A percentile compares a stretch with the other conserved stretches of the same genome.
Conservation (phyloP, 2,888 invertebrate species). For the Malachius bipustulatus region DNA sequence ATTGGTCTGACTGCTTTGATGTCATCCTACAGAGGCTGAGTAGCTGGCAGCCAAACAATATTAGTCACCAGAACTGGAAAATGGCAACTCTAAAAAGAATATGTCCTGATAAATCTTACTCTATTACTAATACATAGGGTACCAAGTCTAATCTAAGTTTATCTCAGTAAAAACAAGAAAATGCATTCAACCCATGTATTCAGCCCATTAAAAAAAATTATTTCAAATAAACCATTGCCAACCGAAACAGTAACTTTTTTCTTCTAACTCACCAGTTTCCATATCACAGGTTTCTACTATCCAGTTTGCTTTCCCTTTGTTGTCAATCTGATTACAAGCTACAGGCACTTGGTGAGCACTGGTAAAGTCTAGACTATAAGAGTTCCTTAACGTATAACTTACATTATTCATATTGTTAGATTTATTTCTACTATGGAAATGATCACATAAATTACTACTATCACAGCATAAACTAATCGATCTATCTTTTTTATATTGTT, state of each 20-base stretch:
- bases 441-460: slow-evolving; percentile 21
- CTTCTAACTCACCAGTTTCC: slow-evolving; percentile 39
- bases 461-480: slow-evolving; percentile 22
- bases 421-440: slow-evolving; percentile 17
- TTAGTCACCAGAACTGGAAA: too few relatives aligned
- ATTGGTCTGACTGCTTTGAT: too few relatives aligned
- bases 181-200: too few relatives aligned
- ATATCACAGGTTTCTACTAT: slow-evolving; percentile 49
- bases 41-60: too few relatives aligned
- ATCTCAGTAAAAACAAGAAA: too few relatives aligned
- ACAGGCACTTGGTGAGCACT: slow-evolving; percentile 18
- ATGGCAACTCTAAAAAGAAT: too few relatives aligned
- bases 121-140: too few relatives aligned
- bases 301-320: slow-evolving; percentile 36
- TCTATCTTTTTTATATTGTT: slow-evolving; percentile 12
- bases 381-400: slow-evolving; percentile 18
- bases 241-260: slow-evolving; percentile 10
- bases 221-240: too few relatives aligned
- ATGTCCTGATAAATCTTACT: too few relatives aligned
- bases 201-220: too few relatives aligned
- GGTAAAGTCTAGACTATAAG: slow-evolving; percentile 21
- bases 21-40: too few relatives aligned
- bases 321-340: slow-evolving; percentile 14
- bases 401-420: slow-evolving; percentile 16
- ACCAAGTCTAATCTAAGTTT: too few relatives aligned